These are phyloP conservation scores for Crotalus helleri DNA, from an alignment of 2,113 vertebrate species.

Conservation along the genomic window DNA sequence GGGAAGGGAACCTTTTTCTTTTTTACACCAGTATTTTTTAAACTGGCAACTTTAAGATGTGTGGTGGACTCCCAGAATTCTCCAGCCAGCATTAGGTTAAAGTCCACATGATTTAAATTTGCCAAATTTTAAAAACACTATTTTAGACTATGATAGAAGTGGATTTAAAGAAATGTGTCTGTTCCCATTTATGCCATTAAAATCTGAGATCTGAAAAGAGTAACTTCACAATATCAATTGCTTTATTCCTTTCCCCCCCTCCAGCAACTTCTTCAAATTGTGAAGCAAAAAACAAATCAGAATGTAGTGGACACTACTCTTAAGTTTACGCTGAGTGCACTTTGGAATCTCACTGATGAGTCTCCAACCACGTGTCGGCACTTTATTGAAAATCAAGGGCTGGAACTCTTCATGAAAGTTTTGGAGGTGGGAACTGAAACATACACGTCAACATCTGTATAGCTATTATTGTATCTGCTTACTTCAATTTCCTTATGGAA, in stretches of 20 bases:
- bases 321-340: conserved; percentile 95
- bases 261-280: conserved; percentile 98
- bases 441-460: conserved; percentile 19
- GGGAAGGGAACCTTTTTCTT: neutral
- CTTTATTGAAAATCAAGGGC: conserved; percentile 97
- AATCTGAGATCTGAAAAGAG: neutral
- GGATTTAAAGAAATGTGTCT: neutral
- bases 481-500: neutral
- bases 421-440: conserved; percentile 80
- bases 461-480: neutral
- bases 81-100: neutral
- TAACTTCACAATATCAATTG: neutral
- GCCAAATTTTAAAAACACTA: neutral
- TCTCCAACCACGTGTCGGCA: conserved; percentile 98
- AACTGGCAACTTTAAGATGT: neutral
- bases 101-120: neutral
- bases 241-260: neutral
- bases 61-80: neutral
- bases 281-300: conserved; percentile 94
- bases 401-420: conserved; percentile 96
- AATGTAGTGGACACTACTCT: conserved; percentile 93
- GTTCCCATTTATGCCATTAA: neutral
- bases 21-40: neutral
- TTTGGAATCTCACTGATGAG: conserved; percentile 99
- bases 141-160: neutral